Conservation (phyloP, 2,888 invertebrate genomes). For the Papilio gigon region DNA sequence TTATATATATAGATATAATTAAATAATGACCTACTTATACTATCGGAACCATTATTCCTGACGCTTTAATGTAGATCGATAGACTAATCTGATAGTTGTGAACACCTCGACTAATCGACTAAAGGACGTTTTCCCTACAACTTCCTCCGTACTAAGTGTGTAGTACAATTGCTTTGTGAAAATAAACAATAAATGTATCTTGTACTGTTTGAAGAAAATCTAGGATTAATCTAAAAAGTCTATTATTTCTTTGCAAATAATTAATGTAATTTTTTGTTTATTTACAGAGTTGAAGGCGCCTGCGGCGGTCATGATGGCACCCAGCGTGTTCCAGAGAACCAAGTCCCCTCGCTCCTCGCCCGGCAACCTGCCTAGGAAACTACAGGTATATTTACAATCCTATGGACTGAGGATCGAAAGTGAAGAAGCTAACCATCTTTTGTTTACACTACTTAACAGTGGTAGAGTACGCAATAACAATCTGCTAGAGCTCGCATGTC, state of each 20-base stretch:
- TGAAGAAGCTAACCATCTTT: no score
- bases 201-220: no score
- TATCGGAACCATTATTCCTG: not conserved
- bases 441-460: no score
- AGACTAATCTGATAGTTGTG: not conserved
- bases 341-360: conserved; percentile 77
- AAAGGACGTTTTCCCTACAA: not conserved
- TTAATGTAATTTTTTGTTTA: conserved; percentile 41
- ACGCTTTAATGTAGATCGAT: no score
- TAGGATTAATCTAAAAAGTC: no score
- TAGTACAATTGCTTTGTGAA: not conserved
- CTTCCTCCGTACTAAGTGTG: no score
- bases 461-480: no score
- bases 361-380: conserved; percentile 70
- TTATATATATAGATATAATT: no score
- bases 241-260: conserved; percentile 27
- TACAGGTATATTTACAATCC: conserved; percentile 75
- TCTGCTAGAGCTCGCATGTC: no score
- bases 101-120: no score
- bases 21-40: not conserved
- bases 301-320: conserved; percentile 82
- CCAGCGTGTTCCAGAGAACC: conserved; percentile 80
- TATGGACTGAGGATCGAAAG: no score
- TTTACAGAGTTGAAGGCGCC: conserved; percentile 70
- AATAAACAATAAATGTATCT: no score